Base-by-base conservation (phyloP, 1,140 invertebrate species). In the Teleogryllus occipitalis region DNA sequence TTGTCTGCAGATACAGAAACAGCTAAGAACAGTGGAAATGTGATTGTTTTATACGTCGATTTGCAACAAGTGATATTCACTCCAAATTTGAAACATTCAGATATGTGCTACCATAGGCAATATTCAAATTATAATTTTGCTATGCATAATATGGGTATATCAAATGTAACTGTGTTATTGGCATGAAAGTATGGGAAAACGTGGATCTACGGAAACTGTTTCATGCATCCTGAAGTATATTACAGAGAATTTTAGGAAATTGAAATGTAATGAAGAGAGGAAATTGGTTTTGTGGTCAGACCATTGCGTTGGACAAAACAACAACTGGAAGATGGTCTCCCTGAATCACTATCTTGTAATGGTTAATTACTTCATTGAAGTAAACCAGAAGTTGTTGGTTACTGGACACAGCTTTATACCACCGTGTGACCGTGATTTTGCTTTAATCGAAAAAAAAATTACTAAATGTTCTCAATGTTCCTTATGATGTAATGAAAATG, bases 211-310 rank as follows among this genome's bases (percentile, higher is more conserved):
- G 18, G 82, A 83, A 21, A 80, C 81, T 1, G 72, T 47, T 7
- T 82, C 82, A 0, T 81, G 81, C 47, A 65, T 82, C 8, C 72
- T 82, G 7, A 76, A 81, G 47, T 82, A 82, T 74, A 75, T 82
- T 47, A 8, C 21, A 18, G 12, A 7, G 15, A 81, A 80, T 21
- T 83, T 75, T 47, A 3, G 47, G 21, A 47, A 27, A 1, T 77
- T 82, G 49, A 15, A 75, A 22, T 27, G 27, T 18, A 48, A 73
- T 65, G 18, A 82, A 49, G 46, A 76, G 76, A 77, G 82, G 22
- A 82, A 48, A 14, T 78, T 83, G 8, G 76, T 81, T 18, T 14
- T 83, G 12, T 83, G 82, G 82, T 81, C 77, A 14, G 82, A 83
- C 78, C 8, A 81, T 39, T 81, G 82, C 65, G 74, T 77, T 3